Evolutionary conservation across 2,797 vertebrate species (phyloP).

Genomic region (Labroides dimidiatus): DNA sequence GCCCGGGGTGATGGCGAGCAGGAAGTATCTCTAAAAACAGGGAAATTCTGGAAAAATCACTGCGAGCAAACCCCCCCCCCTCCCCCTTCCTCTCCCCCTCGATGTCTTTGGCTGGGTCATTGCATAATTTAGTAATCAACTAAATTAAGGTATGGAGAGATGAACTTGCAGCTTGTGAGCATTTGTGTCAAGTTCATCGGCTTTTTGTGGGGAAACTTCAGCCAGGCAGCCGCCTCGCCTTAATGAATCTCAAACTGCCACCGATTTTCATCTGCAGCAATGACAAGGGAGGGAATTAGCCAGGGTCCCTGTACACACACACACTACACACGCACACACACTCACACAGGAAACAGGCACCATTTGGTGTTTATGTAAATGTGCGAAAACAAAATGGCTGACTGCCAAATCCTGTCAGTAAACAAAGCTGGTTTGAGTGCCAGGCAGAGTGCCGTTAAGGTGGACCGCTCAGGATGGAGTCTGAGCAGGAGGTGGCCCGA

Average conservation of each 20-base stretch:
- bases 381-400: constrained; percentile 86
- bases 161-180: constrained; percentile 73
- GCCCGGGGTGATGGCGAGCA: constrained; percentile 65
- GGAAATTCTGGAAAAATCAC: constrained; percentile 68
- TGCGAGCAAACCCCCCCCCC: constrained; percentile 38
- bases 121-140: constrained; percentile 81
- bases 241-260: constrained; percentile 72
- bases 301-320: constrained; percentile 47
- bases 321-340: constrained; percentile 43
- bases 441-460: constrained; percentile 79
- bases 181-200: constrained; percentile 77
- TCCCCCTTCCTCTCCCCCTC: background rate
- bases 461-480: constrained; percentile 60
- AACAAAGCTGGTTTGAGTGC: constrained; percentile 82
- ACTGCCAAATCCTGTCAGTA: constrained; percentile 86
- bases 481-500: constrained; percentile 22
- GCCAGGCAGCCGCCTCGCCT: constrained; percentile 48
- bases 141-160: constrained; percentile 76
- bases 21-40: constrained; percentile 71
- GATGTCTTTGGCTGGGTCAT: constrained; percentile 77
- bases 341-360: constrained; percentile 81
- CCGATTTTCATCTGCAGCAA: constrained; percentile 68
- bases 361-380: constrained; percentile 88
- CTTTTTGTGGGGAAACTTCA: constrained; percentile 58
- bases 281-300: constrained; percentile 68